A percentile compares a stretch with the other conserved stretches of the same genome.
Conservation (phyloP, 2,113 vertebrate genomes). For the Phoenicopterus ruber region DNA sequence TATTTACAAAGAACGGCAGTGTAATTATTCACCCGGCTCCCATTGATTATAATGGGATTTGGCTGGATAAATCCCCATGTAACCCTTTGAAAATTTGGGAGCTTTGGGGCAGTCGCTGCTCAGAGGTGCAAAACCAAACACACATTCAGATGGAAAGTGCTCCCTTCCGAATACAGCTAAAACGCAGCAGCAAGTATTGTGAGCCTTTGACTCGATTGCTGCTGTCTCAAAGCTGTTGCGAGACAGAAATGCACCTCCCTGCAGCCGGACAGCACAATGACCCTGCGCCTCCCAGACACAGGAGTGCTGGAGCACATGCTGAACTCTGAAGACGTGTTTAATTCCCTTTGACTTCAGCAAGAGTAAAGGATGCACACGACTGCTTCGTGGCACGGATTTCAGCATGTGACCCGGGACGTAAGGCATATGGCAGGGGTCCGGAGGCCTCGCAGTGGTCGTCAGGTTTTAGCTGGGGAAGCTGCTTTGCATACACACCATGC, state of each 20-base stretch:
- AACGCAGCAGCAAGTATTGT: background rate
- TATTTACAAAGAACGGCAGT: background rate
- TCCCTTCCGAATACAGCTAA: background rate
- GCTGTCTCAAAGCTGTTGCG: background rate
- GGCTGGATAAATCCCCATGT: constrained; percentile 54
- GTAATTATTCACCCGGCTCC: constrained; percentile 23
- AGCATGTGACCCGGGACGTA: background rate
- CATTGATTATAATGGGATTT: constrained; percentile 64
- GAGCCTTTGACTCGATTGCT: background rate
- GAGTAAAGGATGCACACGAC: background rate
- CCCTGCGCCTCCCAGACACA: rapidly evolving
- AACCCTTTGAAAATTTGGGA: constrained; percentile 58
- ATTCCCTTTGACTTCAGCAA: background rate
- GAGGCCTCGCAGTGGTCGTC: background rate
- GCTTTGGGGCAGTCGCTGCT: background rate
- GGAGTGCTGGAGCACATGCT: background rate
- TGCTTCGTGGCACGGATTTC: background rate
- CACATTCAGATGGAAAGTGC: background rate
- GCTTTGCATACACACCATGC: background rate
- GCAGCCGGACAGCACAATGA: background rate
- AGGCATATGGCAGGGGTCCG: background rate
- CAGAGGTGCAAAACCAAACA: background rate
- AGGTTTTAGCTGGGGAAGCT: background rate
- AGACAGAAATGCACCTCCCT: background rate
- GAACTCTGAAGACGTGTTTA: background rate